Evolutionary conservation across 92 coral and sea anemone genomes (phyloP), one percentile per base, ranked within the genome.

Genomic region (Micromussa lordhowensis): DNA sequence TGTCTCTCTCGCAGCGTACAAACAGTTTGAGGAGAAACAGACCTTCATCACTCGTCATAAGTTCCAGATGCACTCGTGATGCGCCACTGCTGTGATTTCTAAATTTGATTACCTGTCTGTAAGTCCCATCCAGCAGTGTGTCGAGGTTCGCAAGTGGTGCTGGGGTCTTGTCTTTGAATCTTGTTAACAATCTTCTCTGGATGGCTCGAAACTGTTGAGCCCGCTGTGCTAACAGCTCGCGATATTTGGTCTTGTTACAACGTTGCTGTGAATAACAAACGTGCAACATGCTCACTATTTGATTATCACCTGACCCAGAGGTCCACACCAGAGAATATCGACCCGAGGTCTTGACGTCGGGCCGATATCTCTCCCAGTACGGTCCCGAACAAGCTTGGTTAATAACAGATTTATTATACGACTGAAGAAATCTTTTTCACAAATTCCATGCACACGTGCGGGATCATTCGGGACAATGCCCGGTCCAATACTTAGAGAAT

Each of bases 161-260:
- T 28, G 99, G 99, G 51, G 99, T 98, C 82, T 96, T 98, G 81
- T 98, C 99, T 82, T 98, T 98, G 92, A 95, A 98, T 38, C 98
- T 94, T 29, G 99, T 94, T 79, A 98, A 82, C 82, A 98, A 80
- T 76, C 99, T 91, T 86, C 99, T 92, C 74, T 98, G 98, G 49
- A 98, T 98, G 48, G 96, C 94, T 75, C 99, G 99, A 83, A 98
- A 98, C 94, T 98, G 99, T 75, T 95, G 97, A 51, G 99, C 98
- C 78, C 99, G 95, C 88, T 98, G 98, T 78, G 98, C 95, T 68
- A 98, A 88, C 64, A 98, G 82, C 69, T 93, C 98, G 77, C 98
- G 96, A 94, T 96, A 98, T 79, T 92, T 93, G 70, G 90, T 89
- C 61, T 96, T 95, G 81, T 98, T 94, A 35, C 91, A 89, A 26